phyloP scores from a whole-genome alignment of 2,113 vertebrate species.

The Serilophus lunatus region DNA sequence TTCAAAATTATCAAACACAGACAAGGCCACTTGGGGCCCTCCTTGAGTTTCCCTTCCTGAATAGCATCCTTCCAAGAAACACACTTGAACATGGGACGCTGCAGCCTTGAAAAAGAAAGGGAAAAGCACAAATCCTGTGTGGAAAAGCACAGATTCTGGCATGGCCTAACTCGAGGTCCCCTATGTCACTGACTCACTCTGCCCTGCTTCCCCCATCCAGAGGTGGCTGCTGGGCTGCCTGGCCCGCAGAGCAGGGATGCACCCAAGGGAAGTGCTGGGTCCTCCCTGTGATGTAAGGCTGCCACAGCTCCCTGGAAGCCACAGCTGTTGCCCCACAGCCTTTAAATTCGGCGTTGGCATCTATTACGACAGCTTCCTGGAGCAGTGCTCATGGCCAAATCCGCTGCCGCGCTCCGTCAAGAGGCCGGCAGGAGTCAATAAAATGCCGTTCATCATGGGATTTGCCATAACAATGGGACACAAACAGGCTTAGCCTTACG shows the following conservation, averaged over 20 bases:
- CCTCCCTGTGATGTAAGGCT: neutral
- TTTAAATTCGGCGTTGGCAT: neutral
- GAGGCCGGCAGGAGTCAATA: neutral
- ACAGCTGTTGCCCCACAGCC: neutral
- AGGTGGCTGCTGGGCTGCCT: neutral
- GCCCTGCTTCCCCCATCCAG: neutral
- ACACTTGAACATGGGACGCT: rapidly evolving
- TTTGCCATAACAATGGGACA: neutral
- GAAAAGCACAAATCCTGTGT: neutral
- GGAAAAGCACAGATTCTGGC: too few species aligned
- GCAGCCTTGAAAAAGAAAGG: neutral
- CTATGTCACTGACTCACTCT: neutral
- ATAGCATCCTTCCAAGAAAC: neutral
- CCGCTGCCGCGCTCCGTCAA: neutral
- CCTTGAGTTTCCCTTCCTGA: neutral
- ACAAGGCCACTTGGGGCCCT: neutral
- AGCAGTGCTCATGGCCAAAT: neutral
- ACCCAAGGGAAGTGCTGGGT: rapidly evolving
- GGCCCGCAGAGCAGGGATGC: neutral
- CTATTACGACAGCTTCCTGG: neutral
- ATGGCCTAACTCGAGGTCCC: rapidly evolving
- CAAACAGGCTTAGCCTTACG: neutral
- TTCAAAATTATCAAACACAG: neutral
- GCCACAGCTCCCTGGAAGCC: neutral
- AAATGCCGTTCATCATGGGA: neutral